Conservation (phyloP, 2,888 invertebrate species). For the Megalurothrips usitatus region DNA sequence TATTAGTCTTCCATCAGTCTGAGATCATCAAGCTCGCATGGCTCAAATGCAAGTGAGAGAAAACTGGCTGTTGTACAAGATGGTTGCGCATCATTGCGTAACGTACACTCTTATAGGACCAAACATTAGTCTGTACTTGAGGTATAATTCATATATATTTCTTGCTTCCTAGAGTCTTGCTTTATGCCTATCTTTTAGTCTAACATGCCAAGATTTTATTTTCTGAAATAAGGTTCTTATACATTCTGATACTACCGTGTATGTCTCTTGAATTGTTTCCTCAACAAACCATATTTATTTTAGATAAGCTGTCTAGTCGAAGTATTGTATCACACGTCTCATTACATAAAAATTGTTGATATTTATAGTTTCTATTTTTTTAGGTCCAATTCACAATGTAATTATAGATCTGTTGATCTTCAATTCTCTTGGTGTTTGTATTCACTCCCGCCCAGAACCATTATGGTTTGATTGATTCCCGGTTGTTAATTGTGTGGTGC, state of each 20-base stretch:
- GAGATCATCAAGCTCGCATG: neutral
- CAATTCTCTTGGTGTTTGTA: neutral
- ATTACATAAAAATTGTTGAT: neutral
- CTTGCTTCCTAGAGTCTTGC: neutral
- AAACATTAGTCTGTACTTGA: neutral
- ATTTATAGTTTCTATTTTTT: neutral
- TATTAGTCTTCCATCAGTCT: neutral
- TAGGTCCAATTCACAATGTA: neutral
- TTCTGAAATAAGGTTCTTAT: neutral
- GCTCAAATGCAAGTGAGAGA: neutral
- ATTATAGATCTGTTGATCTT: neutral
- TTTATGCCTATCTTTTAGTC: neutral
- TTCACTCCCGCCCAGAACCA: neutral
- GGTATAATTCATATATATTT: neutral
- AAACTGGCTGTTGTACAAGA: neutral
- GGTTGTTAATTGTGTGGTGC: too few species aligned
- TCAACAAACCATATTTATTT: neutral
- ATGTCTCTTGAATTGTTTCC: neutral
- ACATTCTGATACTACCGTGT: neutral
- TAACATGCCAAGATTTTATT: neutral
- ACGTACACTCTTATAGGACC: neutral
- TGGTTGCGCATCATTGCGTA: neutral
- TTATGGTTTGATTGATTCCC: neutral
- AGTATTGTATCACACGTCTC: neutral
- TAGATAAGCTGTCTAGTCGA: constrained; percentile 17